Percentiles rank a stretch among this genome's conserved stretches.
Evolutionary conservation across 1,140 invertebrate genomes (phyloP).

Genomic region (Brachionus manjavacas): DNA sequence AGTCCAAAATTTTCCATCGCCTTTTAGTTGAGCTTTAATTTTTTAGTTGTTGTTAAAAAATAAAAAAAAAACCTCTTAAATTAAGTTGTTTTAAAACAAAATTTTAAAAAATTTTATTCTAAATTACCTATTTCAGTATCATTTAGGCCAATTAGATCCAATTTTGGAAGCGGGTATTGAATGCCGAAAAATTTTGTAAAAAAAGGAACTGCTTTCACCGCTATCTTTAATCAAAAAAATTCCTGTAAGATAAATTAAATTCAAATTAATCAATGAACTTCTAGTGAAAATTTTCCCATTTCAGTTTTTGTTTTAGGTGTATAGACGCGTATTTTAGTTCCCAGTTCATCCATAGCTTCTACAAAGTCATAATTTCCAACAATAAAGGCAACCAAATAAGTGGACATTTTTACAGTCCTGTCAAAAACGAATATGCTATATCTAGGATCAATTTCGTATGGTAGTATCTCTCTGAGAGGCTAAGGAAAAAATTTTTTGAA

Average conservation of each 20-base stretch:
- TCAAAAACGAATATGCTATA: conserved; percentile 67
- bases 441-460: not conserved
- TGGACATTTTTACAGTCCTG: conserved; percentile 87
- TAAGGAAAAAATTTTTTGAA: conserved; percentile 44
- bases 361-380: conserved; percentile 90
- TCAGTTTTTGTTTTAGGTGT: conserved; percentile 84
- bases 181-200: conserved; percentile 91
- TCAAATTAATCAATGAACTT: conserved; percentile 63
- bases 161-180: conserved; percentile 88
- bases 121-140: conserved; percentile 64
- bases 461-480: not conserved
- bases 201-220: conserved; percentile 71
- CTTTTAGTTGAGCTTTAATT: conserved; percentile 44
- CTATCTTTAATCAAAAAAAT: conserved; percentile 45
- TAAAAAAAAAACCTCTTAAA: not conserved
- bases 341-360: conserved; percentile 65
- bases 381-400: conserved; percentile 84
- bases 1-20: conserved; percentile 59
- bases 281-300: conserved; percentile 82
- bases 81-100: not conserved
- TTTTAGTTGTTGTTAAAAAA: not conserved
- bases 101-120: not conserved
- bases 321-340: conserved; percentile 79
- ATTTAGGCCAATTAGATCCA: conserved; percentile 87
- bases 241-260: not conserved